Evolutionary conservation across 2,888 invertebrate genomes (phyloP).

Genomic region (Apoderus coryli): DNA sequence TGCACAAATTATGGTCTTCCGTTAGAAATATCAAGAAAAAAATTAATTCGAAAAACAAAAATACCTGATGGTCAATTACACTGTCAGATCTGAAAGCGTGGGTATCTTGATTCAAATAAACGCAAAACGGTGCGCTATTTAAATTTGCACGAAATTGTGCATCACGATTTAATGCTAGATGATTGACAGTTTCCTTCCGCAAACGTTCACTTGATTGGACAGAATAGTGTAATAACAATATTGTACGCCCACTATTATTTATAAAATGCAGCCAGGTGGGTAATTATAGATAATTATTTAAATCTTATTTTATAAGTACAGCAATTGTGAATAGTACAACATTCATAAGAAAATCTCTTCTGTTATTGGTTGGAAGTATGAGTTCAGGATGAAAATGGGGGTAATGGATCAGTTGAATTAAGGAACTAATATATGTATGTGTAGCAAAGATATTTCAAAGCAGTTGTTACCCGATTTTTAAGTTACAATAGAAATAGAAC

Average conservation of each 20-base stretch:
- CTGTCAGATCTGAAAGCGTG: conserved; percentile 26
- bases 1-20: conserved; percentile 32
- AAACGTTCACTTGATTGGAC: conserved; percentile 19
- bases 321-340: too few species aligned
- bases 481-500: too few species aligned
- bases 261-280: too few species aligned
- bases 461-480: too few species aligned
- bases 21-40: conserved; percentile 27
- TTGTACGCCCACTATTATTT: conserved; percentile 20
- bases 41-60: conserved; percentile 23
- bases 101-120: conserved; percentile 15
- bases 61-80: conserved; percentile 30
- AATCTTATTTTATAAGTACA: too few species aligned
- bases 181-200: conserved; percentile 32
- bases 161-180: conserved; percentile 22
- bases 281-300: too few species aligned
- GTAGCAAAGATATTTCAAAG: too few species aligned
- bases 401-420: too few species aligned
- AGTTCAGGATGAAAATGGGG: too few species aligned
- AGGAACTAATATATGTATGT: too few species aligned
- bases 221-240: conserved; percentile 14
- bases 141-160: conserved; percentile 25
- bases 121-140: conserved; percentile 22
- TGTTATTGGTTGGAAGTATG: too few species aligned
- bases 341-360: too few species aligned